Evolutionary conservation across 2,888 invertebrate species (phyloP).

Genomic region (Hesperia comma): DNA sequence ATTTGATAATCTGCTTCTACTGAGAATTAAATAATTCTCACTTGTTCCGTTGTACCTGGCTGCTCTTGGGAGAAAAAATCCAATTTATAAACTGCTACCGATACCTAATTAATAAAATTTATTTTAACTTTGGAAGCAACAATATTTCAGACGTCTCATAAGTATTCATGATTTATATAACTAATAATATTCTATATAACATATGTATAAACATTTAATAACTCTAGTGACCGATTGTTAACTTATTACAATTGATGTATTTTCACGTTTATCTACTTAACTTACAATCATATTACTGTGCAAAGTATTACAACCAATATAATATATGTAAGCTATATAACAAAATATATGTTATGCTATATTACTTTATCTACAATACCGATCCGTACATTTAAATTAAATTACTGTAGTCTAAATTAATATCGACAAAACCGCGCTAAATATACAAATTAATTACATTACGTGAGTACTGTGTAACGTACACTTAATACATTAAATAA

Average conservation of each 20-base stretch:
- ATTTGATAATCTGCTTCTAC: too few species aligned
- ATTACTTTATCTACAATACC: conserved; percentile 19
- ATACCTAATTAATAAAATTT: conserved; percentile 49
- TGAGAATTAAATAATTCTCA: not conserved
- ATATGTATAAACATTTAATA: conserved; percentile 77
- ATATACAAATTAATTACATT: conserved; percentile 21
- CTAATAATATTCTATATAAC: conserved; percentile 78
- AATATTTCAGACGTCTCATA: conserved; percentile 75
- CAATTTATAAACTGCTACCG: conserved; percentile 43
- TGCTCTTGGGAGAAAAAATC: conserved; percentile 22
- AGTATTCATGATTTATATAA: conserved; percentile 70
- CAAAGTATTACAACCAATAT: conserved; percentile 31
- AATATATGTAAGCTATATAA: conserved; percentile 33
- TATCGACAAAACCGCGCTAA: conserved; percentile 17
- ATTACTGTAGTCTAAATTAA: conserved; percentile 24
- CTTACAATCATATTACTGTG: conserved; percentile 32
- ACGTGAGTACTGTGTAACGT: conserved; percentile 7
- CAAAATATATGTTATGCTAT: conserved; percentile 29
- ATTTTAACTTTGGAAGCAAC: conserved; percentile 77
- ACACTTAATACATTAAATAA: conserved; percentile 24
- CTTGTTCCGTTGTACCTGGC: not conserved
- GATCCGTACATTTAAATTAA: conserved; percentile 17
- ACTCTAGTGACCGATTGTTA: conserved; percentile 67
- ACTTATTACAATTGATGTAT: conserved; percentile 68
- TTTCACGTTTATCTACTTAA: conserved; percentile 32